Evolutionary conservation across 2,113 vertebrate genomes (phyloP), one percentile per base, ranked within the genome.

Genomic region (Urocitellus parryii): DNA sequence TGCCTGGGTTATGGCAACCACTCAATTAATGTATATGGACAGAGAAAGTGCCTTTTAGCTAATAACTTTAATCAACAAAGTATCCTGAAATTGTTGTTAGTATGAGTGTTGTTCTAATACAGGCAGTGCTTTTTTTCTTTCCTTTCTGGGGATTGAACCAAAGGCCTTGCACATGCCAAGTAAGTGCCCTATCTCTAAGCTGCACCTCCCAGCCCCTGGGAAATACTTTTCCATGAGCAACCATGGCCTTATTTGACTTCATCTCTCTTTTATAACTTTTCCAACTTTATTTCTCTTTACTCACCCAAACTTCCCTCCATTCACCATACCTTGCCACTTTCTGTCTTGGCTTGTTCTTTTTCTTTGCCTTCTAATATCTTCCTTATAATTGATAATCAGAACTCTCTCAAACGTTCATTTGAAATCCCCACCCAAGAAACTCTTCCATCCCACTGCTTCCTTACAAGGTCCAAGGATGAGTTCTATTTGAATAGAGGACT

Each of bases 1-100:
- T 53, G 48, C 29, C 68, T 34, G 53, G 58, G 13, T 48, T 76
- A 70, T 17, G 70, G 51, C 3, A 48, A 78, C 37, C 24, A 53
- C 70, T 88, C 68, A 70, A 22, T 22, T 58, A 58, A 24, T 87
- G 87, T 58, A 92, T 25, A 51, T 67, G 37, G 61, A 63, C 24
- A 63, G 9, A 63, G 61, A 25, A 27, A 63, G 24, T 79, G 42
- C 2, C 90, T 93, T 97, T 96, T 79, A 73, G 89, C 73, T 84
- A 83, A 76, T 37, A 73, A 91, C 95, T 96, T 94, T 24, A 67
- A 63, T 88, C 65, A 5, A 48, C 58, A 70, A 95, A 91, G 58
- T 76, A 18, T 88, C 61, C 24, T 63, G 25, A 63, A 79, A 85
- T 86, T 87, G 68, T 68, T 34, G 3, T 77, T 45, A 39, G 10